Percentiles rank a stretch among this genome's conserved stretches.
phyloP scores from a whole-genome alignment of 1,140 invertebrate species.

The Eufriesea mexicana region DNA sequence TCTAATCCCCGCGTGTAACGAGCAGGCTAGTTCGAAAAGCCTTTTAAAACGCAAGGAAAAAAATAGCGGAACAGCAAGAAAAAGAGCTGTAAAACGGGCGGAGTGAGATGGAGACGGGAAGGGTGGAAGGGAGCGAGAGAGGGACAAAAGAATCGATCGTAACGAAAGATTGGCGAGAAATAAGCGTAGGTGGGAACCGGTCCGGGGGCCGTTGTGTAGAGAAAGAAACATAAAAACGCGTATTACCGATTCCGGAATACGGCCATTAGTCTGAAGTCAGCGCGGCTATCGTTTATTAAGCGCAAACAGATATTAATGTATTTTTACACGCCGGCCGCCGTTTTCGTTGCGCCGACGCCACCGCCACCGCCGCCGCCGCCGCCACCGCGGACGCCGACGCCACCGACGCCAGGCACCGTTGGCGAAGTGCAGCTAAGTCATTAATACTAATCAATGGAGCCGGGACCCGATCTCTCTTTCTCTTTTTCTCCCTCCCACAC shows the following conservation, averaged over 20 bases:
- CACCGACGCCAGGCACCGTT: constrained; percentile 61
- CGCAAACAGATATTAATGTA: constrained; percentile 83
- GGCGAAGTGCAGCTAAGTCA: constrained; percentile 83
- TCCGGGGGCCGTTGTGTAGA: constrained; percentile 48
- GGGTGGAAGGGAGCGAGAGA: no score
- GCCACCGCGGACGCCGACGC: constrained; percentile 67
- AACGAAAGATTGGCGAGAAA: constrained; percentile 42
- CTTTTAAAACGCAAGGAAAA: constrained; percentile 19
- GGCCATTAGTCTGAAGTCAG: constrained; percentile 81
- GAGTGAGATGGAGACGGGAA: not conserved
- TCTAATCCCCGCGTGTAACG: constrained; percentile 31
- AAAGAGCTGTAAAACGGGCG: not conserved
- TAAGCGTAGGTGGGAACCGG: constrained; percentile 48
- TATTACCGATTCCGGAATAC: constrained; percentile 80
- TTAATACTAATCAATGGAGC: constrained; percentile 83
- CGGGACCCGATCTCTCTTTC: constrained; percentile 44
- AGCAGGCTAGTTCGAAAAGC: constrained; percentile 1
- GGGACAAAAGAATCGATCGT: constrained; percentile 56
- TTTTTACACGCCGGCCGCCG: constrained; percentile 79
- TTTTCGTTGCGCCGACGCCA: constrained; percentile 66
- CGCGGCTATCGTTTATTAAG: constrained; percentile 82
- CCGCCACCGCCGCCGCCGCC: constrained; percentile 41
- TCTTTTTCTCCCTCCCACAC: not conserved
- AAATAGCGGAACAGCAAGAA: not conserved
- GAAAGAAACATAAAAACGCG: constrained; percentile 76